These are phyloP conservation scores for Fabriciana adippe DNA, from an alignment of 2,888 invertebrate genomes.

Conservation along the genomic window DNA sequence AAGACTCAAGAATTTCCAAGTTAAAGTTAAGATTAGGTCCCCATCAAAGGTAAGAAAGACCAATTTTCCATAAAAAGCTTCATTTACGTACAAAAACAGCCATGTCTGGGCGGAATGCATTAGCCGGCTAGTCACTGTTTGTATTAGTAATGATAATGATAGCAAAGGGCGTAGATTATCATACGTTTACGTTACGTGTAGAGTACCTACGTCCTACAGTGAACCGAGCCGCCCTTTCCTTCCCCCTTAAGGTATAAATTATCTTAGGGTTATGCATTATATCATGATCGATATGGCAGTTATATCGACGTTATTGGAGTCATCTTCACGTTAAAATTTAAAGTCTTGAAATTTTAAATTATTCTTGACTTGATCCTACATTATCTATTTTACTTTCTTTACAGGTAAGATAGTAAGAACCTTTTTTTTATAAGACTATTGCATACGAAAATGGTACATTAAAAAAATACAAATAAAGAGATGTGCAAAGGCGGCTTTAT, in stretches of 20 bases:
- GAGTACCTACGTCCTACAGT: not conserved
- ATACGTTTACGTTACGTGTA: constrained; percentile 13
- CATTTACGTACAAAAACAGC: constrained; percentile 13
- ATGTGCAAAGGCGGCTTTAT: no score
- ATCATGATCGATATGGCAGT: constrained; percentile 1
- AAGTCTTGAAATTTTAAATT: no score
- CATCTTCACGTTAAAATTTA: no score
- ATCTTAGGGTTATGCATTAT: not conserved
- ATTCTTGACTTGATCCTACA: no score
- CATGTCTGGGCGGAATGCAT: constrained; percentile 21
- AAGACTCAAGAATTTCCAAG: not conserved
- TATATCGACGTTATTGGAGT: no score
- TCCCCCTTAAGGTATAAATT: constrained; percentile 14
- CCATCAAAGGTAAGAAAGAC: constrained; percentile 4
- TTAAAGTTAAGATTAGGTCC: constrained; percentile 5
- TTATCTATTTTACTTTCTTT: no score
- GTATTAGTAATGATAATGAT: constrained; percentile 28
- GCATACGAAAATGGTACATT: no score
- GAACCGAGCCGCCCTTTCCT: constrained; percentile 6
- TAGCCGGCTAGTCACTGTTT: constrained; percentile 9
- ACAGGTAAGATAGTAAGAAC: no score
- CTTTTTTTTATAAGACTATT: no score
- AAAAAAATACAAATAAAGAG: no score
- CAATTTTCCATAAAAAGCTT: not conserved
- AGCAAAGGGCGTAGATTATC: constrained; percentile 21